Base-by-base conservation (phyloP, 2,888 invertebrate species). In the Eristalinus sepulchralis region DNA sequence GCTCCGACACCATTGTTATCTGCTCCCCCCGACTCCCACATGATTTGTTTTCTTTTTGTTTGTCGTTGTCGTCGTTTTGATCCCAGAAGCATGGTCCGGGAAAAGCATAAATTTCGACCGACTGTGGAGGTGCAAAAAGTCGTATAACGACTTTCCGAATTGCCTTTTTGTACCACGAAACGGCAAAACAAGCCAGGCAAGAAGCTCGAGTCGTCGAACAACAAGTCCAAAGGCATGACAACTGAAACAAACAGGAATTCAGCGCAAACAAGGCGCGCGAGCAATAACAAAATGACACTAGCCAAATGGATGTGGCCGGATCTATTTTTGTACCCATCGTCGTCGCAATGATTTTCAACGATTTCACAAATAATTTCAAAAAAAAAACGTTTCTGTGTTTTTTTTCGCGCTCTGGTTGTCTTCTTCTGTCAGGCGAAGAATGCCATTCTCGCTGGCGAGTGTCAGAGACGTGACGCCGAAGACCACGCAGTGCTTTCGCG, bases 161-260 rank as follows among this genome's bases (percentile, higher is more conserved):
- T 68, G 62, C 67, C 68, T 76, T 71, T 59, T 60, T 71, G 34
- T 70, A 77, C 27, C 27, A 64, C 66, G 39, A 63, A 47, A 77
- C 72, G 72, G 67, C 71, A 81, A 77, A 85, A 82, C 81, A 85
- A 85, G 77, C 77, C 82, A 82, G 73, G 81, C 85, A 85, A 85
- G 85, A 81, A 82, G 77, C 72, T 68, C 77, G 68, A 77, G 77
- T 34, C 80, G 64, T 76, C 81, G 81, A 68, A 77, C 72, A 81
- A 77, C 84, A 77, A 77, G 71, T 77, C 81, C 82, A 78, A 24
- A 64, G 81, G 77, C 72, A 85, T 85, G 85, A 82, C 73, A 63
- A 85, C 66, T 57, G 66, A 77, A 20, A 73, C 63, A 78, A 82
- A 85, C 85, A 85, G 85, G 85, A 85, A 85, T 85, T 68, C 39